Conservation (phyloP, 2,113 vertebrate species). For the Chamaea fasciata region DNA sequence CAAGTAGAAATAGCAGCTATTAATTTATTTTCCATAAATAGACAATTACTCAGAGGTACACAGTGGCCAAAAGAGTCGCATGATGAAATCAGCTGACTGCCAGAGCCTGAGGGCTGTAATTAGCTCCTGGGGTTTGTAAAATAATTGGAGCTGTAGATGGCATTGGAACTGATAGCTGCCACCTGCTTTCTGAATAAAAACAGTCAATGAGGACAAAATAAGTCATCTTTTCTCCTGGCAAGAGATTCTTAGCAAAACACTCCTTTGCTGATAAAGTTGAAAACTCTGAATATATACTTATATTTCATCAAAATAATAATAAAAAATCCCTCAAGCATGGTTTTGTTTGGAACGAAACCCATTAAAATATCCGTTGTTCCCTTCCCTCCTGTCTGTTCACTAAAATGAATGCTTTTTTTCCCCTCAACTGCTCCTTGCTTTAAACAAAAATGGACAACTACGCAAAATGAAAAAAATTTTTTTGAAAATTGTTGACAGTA, state of each 20-base stretch:
- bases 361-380: accelerated
- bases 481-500: neutral
- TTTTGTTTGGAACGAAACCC: neutral
- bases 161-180: constrained; percentile 61
- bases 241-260: neutral
- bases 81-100: constrained; percentile 57
- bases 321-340: neutral
- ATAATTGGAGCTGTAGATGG: constrained; percentile 59
- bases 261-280: constrained; percentile 18
- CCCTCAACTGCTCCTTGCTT: neutral
- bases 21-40: constrained; percentile 70
- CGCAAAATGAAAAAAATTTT: accelerated
- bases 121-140: constrained; percentile 60
- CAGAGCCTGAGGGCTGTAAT: constrained; percentile 60
- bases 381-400: neutral
- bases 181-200: constrained; percentile 65
- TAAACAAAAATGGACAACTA: neutral
- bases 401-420: neutral
- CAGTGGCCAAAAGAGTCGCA: constrained; percentile 30
- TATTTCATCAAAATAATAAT: neutral
- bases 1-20: constrained; percentile 51
- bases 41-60: constrained; percentile 62
- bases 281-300: neutral
- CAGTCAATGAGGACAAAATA: constrained; percentile 47
- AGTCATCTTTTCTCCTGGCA: constrained; percentile 10